A percentile compares a stretch with the other conserved stretches of the same genome.
Evolutionary conservation across 2,888 invertebrate species (phyloP).

Genomic region (Drosophila lacicola): DNA sequence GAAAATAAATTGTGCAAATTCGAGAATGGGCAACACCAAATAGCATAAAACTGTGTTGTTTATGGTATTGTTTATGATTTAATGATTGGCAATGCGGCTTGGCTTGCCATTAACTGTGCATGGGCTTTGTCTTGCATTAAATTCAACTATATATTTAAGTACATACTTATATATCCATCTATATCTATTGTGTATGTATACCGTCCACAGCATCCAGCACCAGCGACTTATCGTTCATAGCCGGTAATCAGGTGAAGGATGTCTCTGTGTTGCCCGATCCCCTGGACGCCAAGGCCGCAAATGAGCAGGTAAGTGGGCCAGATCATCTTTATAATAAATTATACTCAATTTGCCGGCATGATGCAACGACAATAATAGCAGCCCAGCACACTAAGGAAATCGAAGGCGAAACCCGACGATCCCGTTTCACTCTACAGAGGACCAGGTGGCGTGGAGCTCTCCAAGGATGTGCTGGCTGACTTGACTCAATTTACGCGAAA

Average conservation of each 20-base stretch:
- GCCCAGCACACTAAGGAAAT: conserved; percentile 82
- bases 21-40: conserved; percentile 13
- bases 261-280: conserved; percentile 86
- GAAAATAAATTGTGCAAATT: conserved; percentile 33
- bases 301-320: conserved; percentile 74
- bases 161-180: neutral
- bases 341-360: conserved; percentile 21
- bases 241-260: conserved; percentile 86
- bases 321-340: conserved; percentile 23
- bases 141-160: neutral
- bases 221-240: conserved; percentile 91
- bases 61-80: conserved; percentile 18
- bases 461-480: conserved; percentile 87
- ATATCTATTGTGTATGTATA: neutral
- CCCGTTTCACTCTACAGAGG: conserved; percentile 84
- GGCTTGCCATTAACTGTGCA: conserved; percentile 2
- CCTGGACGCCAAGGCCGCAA: conserved; percentile 81
- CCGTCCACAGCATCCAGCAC: conserved; percentile 89
- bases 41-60: conserved; percentile 21
- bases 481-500: conserved; percentile 91
- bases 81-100: conserved; percentile 15
- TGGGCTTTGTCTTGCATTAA: conserved; percentile 15
- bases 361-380: conserved; percentile 26
- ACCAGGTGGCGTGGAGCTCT: conserved; percentile 86
- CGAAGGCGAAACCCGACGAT: conserved; percentile 83